Percentiles rank a stretch among this genome's conserved stretches.
Conservation (phyloP, 2,113 vertebrate genomes). For the Dunckerocampus dactyliophorus region DNA sequence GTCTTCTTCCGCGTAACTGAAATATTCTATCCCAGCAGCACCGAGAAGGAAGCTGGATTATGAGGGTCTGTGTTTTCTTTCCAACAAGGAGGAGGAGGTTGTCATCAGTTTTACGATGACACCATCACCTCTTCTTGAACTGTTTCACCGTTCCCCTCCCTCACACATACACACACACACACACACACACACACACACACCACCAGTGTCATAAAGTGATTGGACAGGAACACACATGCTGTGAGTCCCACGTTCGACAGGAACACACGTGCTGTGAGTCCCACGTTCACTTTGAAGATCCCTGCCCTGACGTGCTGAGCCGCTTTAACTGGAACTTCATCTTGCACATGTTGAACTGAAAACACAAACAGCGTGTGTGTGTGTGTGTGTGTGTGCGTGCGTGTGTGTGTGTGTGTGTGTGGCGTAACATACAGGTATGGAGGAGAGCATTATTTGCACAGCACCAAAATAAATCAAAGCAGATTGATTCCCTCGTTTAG, state of each 20-base stretch:
- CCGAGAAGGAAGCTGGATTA: neutral
- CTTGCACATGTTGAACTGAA: conserved; percentile 42
- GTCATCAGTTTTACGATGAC: neutral
- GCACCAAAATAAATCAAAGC: conserved; percentile 48
- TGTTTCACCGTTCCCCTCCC: neutral
- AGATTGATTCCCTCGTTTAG: conserved; percentile 38
- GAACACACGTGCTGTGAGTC: no score
- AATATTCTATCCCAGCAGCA: conserved; percentile 41
- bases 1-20: conserved; percentile 23
- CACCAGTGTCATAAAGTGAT: conserved; percentile 16
- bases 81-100: conserved; percentile 5
- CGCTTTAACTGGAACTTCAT: conserved; percentile 41
- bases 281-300: conserved; percentile 26
- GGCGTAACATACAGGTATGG: conserved; percentile 55
- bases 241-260: no score
- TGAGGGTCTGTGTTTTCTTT: conserved; percentile 16
- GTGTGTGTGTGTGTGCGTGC: conserved; percentile 22
- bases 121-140: neutral
- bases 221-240: conserved; percentile 13
- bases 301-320: conserved; percentile 36
- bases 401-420: conserved; percentile 33
- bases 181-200: neutral
- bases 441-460: conserved; percentile 66
- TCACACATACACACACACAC: neutral
- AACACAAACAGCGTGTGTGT: conserved; percentile 30